phyloP scores from a whole-genome alignment of 2,113 vertebrate genomes.

The Sapayoa aenigma region DNA sequence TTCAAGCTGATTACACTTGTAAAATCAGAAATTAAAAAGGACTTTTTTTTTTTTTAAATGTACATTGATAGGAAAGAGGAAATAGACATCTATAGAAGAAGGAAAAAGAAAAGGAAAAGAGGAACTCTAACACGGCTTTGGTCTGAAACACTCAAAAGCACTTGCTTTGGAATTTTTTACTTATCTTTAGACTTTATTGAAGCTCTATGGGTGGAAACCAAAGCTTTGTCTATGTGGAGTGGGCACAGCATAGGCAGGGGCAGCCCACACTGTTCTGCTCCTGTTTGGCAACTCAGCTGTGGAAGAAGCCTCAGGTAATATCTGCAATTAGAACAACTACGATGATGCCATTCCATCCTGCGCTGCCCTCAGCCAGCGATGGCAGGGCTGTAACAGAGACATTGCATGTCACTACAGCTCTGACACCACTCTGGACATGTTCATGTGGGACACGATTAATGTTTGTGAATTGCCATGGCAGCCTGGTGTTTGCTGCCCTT shows the following conservation, averaged over 20 bases:
- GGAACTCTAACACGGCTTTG: not conserved
- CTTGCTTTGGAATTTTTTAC: not conserved
- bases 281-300: not conserved
- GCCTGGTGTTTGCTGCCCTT: not conserved
- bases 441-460: not conserved
- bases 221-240: not conserved
- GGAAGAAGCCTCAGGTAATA: not conserved
- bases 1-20: not conserved
- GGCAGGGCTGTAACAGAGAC: not conserved
- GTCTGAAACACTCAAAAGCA: not conserved
- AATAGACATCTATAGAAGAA: not conserved
- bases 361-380: accelerated
- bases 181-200: not conserved
- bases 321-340: not conserved
- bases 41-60: not conserved
- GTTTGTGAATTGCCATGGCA: not conserved
- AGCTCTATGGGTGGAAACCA: not conserved
- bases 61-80: not conserved
- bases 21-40: not conserved
- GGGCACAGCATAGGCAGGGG: accelerated
- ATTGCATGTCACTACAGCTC: not conserved
- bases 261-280: not conserved
- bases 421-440: not conserved
- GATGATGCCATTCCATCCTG: accelerated
- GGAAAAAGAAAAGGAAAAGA: not conserved